A percentile compares a stretch with the other conserved stretches of the same genome.
phyloP scores from a whole-genome alignment of 2,888 invertebrate species.

The Byasa hedistus region DNA sequence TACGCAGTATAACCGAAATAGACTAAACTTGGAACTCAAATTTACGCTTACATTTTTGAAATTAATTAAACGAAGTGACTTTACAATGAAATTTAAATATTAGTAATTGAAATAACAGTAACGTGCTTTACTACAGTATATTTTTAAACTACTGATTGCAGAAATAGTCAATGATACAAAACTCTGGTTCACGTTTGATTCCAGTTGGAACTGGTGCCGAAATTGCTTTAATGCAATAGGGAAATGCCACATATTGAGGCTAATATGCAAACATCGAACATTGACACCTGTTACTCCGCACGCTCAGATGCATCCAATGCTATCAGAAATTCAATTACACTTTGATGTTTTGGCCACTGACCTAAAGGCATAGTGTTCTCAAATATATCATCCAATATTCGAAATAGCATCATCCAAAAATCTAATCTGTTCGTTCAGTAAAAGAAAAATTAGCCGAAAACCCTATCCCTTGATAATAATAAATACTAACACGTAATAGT shows the following conservation, averaged over 20 bases:
- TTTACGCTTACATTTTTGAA: slow-evolving; percentile 1
- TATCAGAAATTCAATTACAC: slow-evolving; percentile 71
- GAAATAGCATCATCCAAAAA: neutral
- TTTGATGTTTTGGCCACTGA: slow-evolving; percentile 49
- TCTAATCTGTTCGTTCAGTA: too few species aligned
- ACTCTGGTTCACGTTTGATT: neutral
- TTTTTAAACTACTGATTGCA: too few species aligned
- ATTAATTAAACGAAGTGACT: neutral
- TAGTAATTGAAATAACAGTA: too few species aligned
- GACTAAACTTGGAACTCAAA: slow-evolving; percentile 1
- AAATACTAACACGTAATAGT: too few species aligned
- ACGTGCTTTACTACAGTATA: too few species aligned
- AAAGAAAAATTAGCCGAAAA: too few species aligned
- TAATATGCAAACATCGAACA: slow-evolving; percentile 33
- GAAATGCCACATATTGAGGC: slow-evolving; percentile 18
- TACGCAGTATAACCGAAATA: slow-evolving; percentile 8
- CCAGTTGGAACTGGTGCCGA: neutral
- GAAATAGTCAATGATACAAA: too few species aligned
- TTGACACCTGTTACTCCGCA: slow-evolving; percentile 63
- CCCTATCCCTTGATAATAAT: too few species aligned
- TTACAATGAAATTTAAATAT: too few species aligned
- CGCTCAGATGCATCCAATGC: slow-evolving; percentile 47
- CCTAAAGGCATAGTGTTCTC: slow-evolving; percentile 24
- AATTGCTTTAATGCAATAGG: slow-evolving; percentile 16
- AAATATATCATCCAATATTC: neutral